phyloP scores from a whole-genome alignment of 2,888 invertebrate genomes.

The Arrhopalites spinosus region DNA sequence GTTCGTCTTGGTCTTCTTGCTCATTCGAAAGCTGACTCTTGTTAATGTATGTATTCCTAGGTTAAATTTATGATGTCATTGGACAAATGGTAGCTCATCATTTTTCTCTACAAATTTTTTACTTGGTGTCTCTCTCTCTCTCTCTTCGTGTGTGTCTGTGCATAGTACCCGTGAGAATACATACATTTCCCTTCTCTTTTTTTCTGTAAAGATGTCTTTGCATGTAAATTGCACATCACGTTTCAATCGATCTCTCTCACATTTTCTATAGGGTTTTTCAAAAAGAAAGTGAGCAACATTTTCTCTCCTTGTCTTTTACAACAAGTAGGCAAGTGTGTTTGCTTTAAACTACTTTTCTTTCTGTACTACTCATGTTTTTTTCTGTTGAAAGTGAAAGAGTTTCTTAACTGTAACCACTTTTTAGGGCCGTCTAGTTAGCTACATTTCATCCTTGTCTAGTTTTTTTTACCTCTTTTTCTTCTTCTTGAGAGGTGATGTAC shows the following conservation, averaged over 20 bases:
- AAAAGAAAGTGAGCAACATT: too few relatives aligned
- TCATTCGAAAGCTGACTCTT: too few relatives aligned
- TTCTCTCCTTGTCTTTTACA: background rate
- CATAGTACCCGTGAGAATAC: slow-evolving; percentile 39
- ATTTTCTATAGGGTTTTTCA: background rate
- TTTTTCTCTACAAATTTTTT: slow-evolving; percentile 39
- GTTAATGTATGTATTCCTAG: background rate
- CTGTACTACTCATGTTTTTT: too few relatives aligned
- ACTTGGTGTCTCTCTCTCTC: slow-evolving; percentile 18
- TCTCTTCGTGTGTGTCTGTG: slow-evolving; percentile 10
- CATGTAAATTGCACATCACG: slow-evolving; percentile 45
- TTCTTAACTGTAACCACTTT: too few relatives aligned
- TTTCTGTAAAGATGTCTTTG: slow-evolving; percentile 40
- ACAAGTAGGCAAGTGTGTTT: background rate
- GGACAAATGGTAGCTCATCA: slow-evolving; percentile 50
- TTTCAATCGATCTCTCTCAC: slow-evolving; percentile 19
- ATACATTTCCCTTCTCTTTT: slow-evolving; percentile 9
- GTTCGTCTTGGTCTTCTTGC: too few relatives aligned
- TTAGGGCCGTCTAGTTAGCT: too few relatives aligned
- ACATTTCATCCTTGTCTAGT: too few relatives aligned
- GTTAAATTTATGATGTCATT: slow-evolving; percentile 46
- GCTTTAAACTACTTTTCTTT: background rate
- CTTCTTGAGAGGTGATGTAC: too few relatives aligned
- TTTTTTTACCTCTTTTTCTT: too few relatives aligned
- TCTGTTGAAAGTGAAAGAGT: too few relatives aligned